Evolutionary conservation across 2,113 vertebrate genomes (phyloP), one percentile per base, ranked within the genome.

Genomic region (Ochotona princeps): DNA sequence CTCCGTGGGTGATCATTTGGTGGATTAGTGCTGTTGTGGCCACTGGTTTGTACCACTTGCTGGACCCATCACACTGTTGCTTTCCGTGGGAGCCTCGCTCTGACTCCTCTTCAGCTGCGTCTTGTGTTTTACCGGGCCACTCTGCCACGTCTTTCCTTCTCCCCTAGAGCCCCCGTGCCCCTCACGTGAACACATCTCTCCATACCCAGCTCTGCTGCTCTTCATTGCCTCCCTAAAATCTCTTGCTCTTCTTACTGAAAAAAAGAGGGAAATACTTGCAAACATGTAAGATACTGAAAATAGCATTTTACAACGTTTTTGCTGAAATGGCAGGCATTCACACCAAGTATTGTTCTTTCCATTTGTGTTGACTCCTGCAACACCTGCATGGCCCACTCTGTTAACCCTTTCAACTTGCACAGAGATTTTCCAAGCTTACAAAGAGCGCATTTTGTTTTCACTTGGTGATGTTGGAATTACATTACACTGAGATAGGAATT

Each of bases 381-480:
- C 44, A 25, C 25, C n/a, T 0, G 21, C 7, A 5, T 9, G 8
- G 60, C 8, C 6, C 28, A 17, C 65, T 65, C 18, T 69, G 5
- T 78, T 17, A 35, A 13, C 49, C 28, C 5, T 5, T 76, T 47
- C 35, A 80, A 28, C 5, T n/a, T 65, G 51, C 1, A 30, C 0
- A 1, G n/a, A 7, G 30, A 25, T 79, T 94, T 67, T 78, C 51
- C 32, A 49, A 32, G 9, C 12, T 2, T n/a, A 25, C 26, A 6
- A 21, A 25, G 81, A 79, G 26, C 51, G n/a, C 17, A 1, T 7
- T 2, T 26, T 17, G 0, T 9, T 25, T 3, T 3, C 21, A 49
- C 84, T 88, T 49, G 79, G 1, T 78, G 12, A 83, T 94, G 70
- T 21, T 94, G 63, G 65, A 72, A 70, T 87, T 72, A 3, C 18